These are phyloP conservation scores for Agonum fuliginosum DNA, from an alignment of 2,888 invertebrate genomes.

Conservation along the genomic window DNA sequence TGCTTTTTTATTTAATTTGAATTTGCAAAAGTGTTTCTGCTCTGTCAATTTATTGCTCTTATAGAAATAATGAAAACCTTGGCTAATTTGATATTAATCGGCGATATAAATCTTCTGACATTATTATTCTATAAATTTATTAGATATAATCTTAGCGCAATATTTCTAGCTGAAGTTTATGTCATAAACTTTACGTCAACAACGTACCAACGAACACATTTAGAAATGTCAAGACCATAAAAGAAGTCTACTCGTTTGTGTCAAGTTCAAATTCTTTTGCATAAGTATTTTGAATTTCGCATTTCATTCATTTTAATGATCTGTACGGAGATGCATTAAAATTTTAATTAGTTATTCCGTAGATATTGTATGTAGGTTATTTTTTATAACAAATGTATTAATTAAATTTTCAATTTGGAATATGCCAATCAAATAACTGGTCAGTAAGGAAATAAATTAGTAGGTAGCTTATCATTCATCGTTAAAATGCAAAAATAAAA, in stretches of 20 bases:
- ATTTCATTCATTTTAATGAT: slow-evolving; percentile 41
- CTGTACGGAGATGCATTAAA: slow-evolving; percentile 21
- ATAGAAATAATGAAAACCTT: slow-evolving; percentile 1
- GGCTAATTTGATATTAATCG: background rate
- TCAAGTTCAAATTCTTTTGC: slow-evolving; percentile 28
- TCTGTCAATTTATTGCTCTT: slow-evolving; percentile 2
- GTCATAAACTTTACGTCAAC: slow-evolving; percentile 10
- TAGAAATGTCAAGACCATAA: slow-evolving; percentile 21
- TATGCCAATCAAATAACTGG: slow-evolving; percentile 1
- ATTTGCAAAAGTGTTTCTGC: too few relatives aligned
- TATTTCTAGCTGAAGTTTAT: slow-evolving; percentile 14
- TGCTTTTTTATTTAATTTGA: too few relatives aligned
- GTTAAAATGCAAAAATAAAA: too few relatives aligned
- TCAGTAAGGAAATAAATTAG: slow-evolving; percentile 19
- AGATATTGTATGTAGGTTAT: slow-evolving; percentile 34
- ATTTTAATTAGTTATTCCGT: slow-evolving; percentile 25
- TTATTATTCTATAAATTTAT: background rate
- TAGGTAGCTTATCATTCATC: too few relatives aligned
- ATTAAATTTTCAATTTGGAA: slow-evolving; percentile 17
- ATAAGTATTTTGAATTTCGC: slow-evolving; percentile 10
- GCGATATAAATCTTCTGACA: background rate
- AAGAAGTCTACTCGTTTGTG: slow-evolving; percentile 9
- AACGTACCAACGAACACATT: background rate
- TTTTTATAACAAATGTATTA: slow-evolving; percentile 8
- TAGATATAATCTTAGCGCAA: background rate